Evolutionary conservation across 1,140 invertebrate species (phyloP), one percentile per base, ranked within the genome.

Genomic region (Patella vulgata): DNA sequence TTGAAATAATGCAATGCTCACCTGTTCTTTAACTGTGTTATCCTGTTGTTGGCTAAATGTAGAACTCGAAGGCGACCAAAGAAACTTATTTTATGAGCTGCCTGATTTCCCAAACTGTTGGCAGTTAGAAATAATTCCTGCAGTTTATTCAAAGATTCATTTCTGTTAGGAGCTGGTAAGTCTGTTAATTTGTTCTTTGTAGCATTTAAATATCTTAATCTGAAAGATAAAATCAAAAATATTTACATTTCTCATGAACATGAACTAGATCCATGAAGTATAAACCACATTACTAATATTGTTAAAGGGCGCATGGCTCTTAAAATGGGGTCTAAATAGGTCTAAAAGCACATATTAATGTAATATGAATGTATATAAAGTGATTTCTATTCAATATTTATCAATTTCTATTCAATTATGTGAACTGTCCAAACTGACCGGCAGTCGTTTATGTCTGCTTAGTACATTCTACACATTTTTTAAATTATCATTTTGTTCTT

Each of bases 81-180:
- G 9, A 68, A 63, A 65, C 77, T 70, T n/a, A 84, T 67, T 36
- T 77, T 70, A n/a, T 66, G 59, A 8, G 84, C 60, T 19, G 69
- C 73, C 9, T 65, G 52, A 68, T 84, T 79, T 23, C 68, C 67
- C 14, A 84, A 67, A n/a, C 67, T 60, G 59, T 84, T 84, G 39
- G 70, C 73, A 31, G 80, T 77, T 48, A 84, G 60, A 50, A 82
- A 83, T 4, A 84, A 66, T 56, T 84, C 82, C 50, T 82, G 80
- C 12, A 84, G 48, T 52, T 78, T 79, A 66, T 82, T 83, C 44
- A 77, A 74, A n/a, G 81, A 81, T 33, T 70, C 67, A 59, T 74
- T 78, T 27, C 52, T 57, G 64, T 80, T 73, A 12, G 75, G 73
- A 17, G 65, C 31, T 31, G 81, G 81, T 30, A 84, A 54, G 30